A percentile compares a stretch with the other conserved stretches of the same genome.
Conservation (phyloP, 2,888 invertebrate species). For the Acleris holmiana region DNA sequence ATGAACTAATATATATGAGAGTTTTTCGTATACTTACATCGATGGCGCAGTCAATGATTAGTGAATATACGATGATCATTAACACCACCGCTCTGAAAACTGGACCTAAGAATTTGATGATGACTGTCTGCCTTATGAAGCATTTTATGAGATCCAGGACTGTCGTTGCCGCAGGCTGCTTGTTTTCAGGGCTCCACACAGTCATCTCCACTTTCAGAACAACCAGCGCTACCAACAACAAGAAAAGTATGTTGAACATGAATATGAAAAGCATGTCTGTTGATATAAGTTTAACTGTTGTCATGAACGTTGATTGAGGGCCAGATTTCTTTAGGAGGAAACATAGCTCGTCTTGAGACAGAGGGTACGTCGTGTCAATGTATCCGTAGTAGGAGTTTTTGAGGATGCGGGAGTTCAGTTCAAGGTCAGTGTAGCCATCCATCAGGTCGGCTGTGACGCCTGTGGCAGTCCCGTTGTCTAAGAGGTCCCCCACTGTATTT, state of each 20-base stretch:
- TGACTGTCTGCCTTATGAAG: slow-evolving; percentile 72
- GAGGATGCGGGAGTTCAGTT: slow-evolving; percentile 81
- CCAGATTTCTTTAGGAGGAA: slow-evolving; percentile 80
- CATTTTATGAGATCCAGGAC: slow-evolving; percentile 69
- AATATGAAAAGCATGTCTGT: slow-evolving; percentile 59
- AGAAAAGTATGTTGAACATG: slow-evolving; percentile 54
- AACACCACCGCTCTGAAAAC: slow-evolving; percentile 63
- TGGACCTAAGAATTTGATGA: slow-evolving; percentile 66
- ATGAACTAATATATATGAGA: no score
- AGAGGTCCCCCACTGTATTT: slow-evolving; percentile 70
- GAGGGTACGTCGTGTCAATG: slow-evolving; percentile 80
- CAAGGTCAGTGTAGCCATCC: slow-evolving; percentile 81
- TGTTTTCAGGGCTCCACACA: slow-evolving; percentile 53
- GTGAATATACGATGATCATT: slow-evolving; percentile 67
- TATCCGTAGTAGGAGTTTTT: slow-evolving; percentile 75
- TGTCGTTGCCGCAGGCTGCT: slow-evolving; percentile 52
- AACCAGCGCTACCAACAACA: slow-evolving; percentile 55
- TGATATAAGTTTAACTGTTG: slow-evolving; percentile 66
- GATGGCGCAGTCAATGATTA: slow-evolving; percentile 72
- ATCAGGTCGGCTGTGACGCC: slow-evolving; percentile 75
- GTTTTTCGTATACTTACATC: slow-evolving; percentile 66
- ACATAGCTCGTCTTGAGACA: slow-evolving; percentile 82
- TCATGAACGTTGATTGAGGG: slow-evolving; percentile 76
- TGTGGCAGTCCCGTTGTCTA: slow-evolving; percentile 73
- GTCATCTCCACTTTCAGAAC: slow-evolving; percentile 61